Base-by-base conservation (phyloP, 2,888 invertebrate genomes). In the Rhagium mordax region DNA sequence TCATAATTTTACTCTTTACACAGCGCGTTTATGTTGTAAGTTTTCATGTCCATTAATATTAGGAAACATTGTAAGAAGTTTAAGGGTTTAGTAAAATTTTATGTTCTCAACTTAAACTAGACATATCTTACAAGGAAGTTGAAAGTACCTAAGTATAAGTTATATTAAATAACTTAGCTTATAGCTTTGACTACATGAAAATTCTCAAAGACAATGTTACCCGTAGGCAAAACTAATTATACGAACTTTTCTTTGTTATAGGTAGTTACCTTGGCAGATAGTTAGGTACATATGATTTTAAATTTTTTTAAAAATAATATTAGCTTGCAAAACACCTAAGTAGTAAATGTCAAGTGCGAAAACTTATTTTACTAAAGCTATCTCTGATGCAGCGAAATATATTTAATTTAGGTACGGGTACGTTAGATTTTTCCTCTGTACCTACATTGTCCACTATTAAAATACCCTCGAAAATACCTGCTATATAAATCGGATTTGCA, bases 1-100 rank as follows among this genome's bases (percentile, higher is more conserved):
- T 49, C 64, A 16, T 7, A 62, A 49, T 18, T 62, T 49, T 24
- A 48, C 59, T 59, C 59, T 59, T 33, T 59, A 27, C 27, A 18
- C 53, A n/a, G 1, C 15, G 64, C 64, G 51, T 67, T 71, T 71
- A 49, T 51, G 51, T 64, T 55, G 55, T 47, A 70, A 64, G 64
- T 70, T 70, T 59, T 60, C 71, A 48, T 67, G 66, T 71, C 71
- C 67, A 67, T 67, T 71, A 67, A 68, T 68, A 71, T 71, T 55
- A 68, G 72, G 68, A 68, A 72, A 72, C 68, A 72, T 57, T 62
- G 62, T 27, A 61, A 53, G 53, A 21, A 67, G 71, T 33, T 65
- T 65, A 59, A 66, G 53, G 59, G 41, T 51, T 53, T 53, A 60
- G 18, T 29, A 55, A 62, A 60, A 71, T 71, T 71, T 71, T 66